Base-by-base conservation (phyloP, 2,888 invertebrate genomes). In the Mythimna pallens region DNA sequence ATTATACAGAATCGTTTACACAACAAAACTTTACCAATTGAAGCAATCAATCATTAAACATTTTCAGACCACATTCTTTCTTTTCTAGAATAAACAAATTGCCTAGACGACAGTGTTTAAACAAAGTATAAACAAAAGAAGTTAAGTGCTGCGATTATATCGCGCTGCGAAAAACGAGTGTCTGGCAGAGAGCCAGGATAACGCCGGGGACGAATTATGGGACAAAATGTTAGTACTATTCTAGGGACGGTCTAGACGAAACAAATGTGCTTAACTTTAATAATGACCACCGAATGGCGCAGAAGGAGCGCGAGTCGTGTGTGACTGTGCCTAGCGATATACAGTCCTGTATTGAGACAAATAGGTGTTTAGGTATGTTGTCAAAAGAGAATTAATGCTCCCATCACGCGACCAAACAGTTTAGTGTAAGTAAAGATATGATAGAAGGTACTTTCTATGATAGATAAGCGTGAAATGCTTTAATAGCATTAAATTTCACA, bases 111-210 rank as follows among this genome's bases (percentile, higher is more conserved):
- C 20, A 57, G 36, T 63, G 30, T 74, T 76, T 59, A 55, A 50
- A 64, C 61, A 62, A 74, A 54, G 30, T 7, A 43, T 66, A 52
- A 66, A 61, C 47, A 57, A 70, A 79, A 63, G 25, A 67, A 73
- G 43, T 59, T 67, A 65, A 79, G 65, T 79, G 65, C 63, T 57
- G 65, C 69, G 64, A 78, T 81, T 74, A 80, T 74, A 68, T 63
- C 52, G 54, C 22, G 82, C 34, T 55, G 67, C 70, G 65, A 65
- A 58, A 61, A 68, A 74, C 58, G 70, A 73, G 58, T 63, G 74
- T 34, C 70, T 81, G 81, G 83, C 80, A 59, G 50, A 17, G 40
- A 65, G 83, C 80, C 83, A 74, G 74, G 68, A 57, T 66, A 50
- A 61, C 34, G 54, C 47, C 25, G 47, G 65, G 61, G 59, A 67